Percentiles rank a stretch among this genome's conserved stretches.
These are phyloP conservation scores for Chaenodraco wilsoni DNA, from an alignment of 2,797 vertebrate species.

Conservation along the genomic window DNA sequence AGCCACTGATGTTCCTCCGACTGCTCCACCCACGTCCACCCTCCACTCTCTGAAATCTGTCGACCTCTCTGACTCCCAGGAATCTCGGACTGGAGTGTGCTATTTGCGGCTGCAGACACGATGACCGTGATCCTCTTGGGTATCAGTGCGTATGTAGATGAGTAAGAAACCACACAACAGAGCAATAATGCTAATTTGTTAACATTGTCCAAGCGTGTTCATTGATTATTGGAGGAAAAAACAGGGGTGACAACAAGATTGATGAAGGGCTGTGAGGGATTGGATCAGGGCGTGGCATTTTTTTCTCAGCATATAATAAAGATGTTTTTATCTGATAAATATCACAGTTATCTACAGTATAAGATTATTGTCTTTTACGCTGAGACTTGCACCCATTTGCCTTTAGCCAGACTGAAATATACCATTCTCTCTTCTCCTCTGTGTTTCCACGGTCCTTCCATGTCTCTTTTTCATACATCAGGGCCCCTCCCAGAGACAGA, in stretches of 20 bases:
- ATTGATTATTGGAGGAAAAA: slow-evolving; percentile 48
- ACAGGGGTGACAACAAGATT: not conserved
- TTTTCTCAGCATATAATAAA: slow-evolving; percentile 18
- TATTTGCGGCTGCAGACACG: slow-evolving; percentile 50
- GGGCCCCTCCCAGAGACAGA: slow-evolving; percentile 75
- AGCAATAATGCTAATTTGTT: slow-evolving; percentile 17
- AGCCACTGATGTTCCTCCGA: slow-evolving; percentile 25
- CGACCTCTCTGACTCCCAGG: slow-evolving; percentile 28
- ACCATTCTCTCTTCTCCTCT: slow-evolving; percentile 33
- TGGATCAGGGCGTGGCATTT: slow-evolving; percentile 58
- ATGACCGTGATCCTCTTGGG: slow-evolving; percentile 33
- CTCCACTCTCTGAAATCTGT: slow-evolving; percentile 25
- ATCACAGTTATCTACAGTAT: too few species aligned
- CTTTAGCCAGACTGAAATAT: slow-evolving; percentile 22
- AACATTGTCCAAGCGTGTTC: slow-evolving; percentile 25
- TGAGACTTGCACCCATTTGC: slow-evolving; percentile 14
- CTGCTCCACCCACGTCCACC: slow-evolving; percentile 49
- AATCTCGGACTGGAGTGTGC: slow-evolving; percentile 28
- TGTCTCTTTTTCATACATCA: slow-evolving; percentile 70
- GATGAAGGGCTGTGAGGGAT: slow-evolving; percentile 39
- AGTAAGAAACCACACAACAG: slow-evolving; percentile 25
- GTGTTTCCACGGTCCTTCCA: slow-evolving; percentile 37
- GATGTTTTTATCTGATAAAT: slow-evolving; percentile 17
- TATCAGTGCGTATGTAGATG: slow-evolving; percentile 28
- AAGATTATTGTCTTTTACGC: slow-evolving; percentile 5